Evolutionary conservation across 2,113 vertebrate genomes (phyloP).

Genomic region (Percina caprodes): DNA sequence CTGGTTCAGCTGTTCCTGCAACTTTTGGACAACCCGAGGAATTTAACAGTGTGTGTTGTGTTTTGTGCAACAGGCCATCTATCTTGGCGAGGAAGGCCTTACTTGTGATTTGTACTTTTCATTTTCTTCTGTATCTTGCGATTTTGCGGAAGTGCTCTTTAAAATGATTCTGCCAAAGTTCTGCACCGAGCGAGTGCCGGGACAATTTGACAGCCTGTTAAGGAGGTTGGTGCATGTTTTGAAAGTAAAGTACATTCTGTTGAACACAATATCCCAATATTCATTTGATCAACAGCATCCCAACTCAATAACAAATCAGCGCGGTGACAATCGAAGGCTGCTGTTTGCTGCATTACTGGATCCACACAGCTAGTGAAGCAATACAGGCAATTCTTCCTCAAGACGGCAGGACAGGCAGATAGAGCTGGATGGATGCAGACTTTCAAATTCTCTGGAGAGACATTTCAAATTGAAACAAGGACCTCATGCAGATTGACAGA

Average conservation of each 20-base stretch:
- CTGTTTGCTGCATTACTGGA: background rate
- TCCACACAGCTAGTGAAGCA: slow-evolving; percentile 1
- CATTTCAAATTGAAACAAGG: background rate
- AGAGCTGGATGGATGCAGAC: background rate
- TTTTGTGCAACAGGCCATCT: background rate
- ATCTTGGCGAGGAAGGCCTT: background rate
- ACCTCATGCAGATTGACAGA: background rate
- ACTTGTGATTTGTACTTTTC: background rate
- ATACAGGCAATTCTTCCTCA: background rate
- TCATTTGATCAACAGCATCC: slow-evolving; percentile 6
- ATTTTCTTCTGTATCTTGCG: background rate
- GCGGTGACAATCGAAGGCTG: slow-evolving; percentile 14
- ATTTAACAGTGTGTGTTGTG: background rate
- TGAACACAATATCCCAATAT: slow-evolving; percentile 7
- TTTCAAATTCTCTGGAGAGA: background rate
- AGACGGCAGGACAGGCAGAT: slow-evolving; percentile 1
- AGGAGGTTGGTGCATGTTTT: background rate
- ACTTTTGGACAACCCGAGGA: slow-evolving; percentile 3
- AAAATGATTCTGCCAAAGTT: background rate
- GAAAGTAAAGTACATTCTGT: slow-evolving; percentile 7
- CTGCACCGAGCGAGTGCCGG: background rate
- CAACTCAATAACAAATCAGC: slow-evolving; percentile 16
- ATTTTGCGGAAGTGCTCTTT: slow-evolving; percentile 18
- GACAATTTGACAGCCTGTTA: slow-evolving; percentile 8
- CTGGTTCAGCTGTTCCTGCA: slow-evolving; percentile 20